Conservation (phyloP, 30 jellyfish, hydroid and myxozoan genomes). For the Aurelia aurita complex sp. Pacific region DNA sequence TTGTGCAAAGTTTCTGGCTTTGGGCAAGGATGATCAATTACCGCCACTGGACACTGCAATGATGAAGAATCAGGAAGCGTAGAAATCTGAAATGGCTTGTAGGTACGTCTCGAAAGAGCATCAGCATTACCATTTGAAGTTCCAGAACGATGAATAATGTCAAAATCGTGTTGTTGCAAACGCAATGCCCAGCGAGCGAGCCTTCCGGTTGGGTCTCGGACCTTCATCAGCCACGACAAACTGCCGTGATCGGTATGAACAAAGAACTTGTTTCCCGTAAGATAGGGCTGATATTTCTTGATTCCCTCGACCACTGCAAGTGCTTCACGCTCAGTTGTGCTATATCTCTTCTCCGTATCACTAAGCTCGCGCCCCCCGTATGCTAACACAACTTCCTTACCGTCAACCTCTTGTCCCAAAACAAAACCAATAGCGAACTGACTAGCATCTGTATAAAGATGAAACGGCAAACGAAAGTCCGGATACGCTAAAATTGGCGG, state of each 20-base stretch:
- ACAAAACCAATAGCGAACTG: slow-evolving; percentile 19
- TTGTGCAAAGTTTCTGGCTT: background rate
- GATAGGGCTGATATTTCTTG: slow-evolving; percentile 34
- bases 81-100: background rate
- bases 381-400: slow-evolving; percentile 21
- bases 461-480: no score
- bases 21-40: slow-evolving; percentile 10
- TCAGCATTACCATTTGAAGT: background rate
- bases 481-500: no score
- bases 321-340: slow-evolving; percentile 51
- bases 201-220: slow-evolving; percentile 2
- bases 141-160: background rate
- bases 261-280: slow-evolving; percentile 15
- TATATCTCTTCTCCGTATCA: background rate
- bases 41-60: slow-evolving; percentile 4
- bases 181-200: background rate
- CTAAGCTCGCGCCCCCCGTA: slow-evolving; percentile 50
- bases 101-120: background rate
- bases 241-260: slow-evolving; percentile 53
- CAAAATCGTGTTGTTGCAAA: background rate
- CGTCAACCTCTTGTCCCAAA: slow-evolving; percentile 20
- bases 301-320: slow-evolving; percentile 61
- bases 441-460: slow-evolving; percentile 20
- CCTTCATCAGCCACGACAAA: slow-evolving; percentile 4
- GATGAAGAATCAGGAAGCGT: background rate